Conservation (phyloP, 2,113 vertebrate genomes). For the Abramis brama region DNA sequence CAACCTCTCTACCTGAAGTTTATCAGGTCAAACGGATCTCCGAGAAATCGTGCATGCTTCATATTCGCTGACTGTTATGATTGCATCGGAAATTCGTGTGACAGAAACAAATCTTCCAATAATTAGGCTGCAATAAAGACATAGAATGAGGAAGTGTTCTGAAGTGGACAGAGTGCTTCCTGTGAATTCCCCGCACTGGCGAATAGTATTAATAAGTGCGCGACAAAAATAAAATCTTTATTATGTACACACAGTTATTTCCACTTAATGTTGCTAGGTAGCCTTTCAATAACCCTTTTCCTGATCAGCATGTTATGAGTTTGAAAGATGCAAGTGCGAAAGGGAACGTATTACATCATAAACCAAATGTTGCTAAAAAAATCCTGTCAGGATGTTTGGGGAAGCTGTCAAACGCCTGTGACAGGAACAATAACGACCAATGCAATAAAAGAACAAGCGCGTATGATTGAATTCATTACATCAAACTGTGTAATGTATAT, state of each 20-base stretch:
- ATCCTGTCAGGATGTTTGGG: not conserved
- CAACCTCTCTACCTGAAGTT: slow-evolving; percentile 43
- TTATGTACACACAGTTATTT: not conserved
- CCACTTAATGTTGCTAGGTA: not conserved
- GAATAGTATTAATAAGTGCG: slow-evolving; percentile 10
- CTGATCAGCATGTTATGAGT: not conserved
- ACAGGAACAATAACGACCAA: not conserved
- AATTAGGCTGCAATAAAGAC: slow-evolving; percentile 6
- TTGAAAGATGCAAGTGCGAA: not conserved
- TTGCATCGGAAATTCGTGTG: slow-evolving; percentile 39
- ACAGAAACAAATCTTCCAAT: not conserved
- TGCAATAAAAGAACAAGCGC: slow-evolving; percentile 1
- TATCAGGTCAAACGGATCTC: slow-evolving; percentile 35
- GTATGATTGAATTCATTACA: not conserved
- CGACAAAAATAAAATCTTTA: not conserved
- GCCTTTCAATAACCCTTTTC: not conserved
- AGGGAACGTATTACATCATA: not conserved
- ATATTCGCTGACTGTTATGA: slow-evolving; percentile 34
- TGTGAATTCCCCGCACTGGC: not conserved
- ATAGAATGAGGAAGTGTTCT: not conserved
- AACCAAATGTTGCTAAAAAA: not conserved
- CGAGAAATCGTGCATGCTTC: not conserved
- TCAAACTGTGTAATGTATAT: not conserved
- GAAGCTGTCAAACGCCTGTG: not conserved
- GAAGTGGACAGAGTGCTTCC: slow-evolving; percentile 7